Base-by-base conservation (phyloP, 2,888 invertebrate genomes). In the Dicyrtomina minuta region DNA sequence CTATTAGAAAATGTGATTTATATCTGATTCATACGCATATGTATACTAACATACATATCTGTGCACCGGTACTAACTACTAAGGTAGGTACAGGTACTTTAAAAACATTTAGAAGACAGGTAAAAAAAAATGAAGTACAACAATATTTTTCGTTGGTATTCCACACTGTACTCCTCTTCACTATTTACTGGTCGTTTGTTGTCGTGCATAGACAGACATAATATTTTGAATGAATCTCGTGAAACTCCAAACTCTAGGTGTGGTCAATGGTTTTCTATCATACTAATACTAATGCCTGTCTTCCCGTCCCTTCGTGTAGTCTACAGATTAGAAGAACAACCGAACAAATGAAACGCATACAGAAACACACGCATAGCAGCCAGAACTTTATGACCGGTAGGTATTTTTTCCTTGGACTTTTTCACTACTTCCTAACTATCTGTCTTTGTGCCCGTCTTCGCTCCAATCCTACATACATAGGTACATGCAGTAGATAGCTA, bases 361-460 rank as follows among this genome's bases (percentile, higher is more conserved):
- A 51, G 22, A 51, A 20, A 22, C 20, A 51, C 20, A 53, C n/a
- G 53, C 22, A 53, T 22, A 24, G 10, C 41, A 58, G 41, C 26
- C 13, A 15, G 12, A 46, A 51, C 64, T 64, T 64, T 64, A 64
- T 64, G 64, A 64, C 64, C 64, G 39, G 64, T 64, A 64, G 64
- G 64, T 51, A 51, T 33, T 64, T 64, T 53, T 62, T 20, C 8
- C 33, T 33, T 33, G 33, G 3, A 33, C 33, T 33, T 33, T 33
- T 33, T 33, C 33, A 33, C 27, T 49, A 46, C n/a, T 41, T 20
- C n/a, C 51, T 33, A 27, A n/a, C 51, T 51, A 15, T 58, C 58
- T 39, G 17, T 15, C 26, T 41, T 10, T 39, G 20, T 51, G 3
- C 51, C 17, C 51, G 22, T 12, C 51, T 51, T 20, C 2, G 17